Evolutionary conservation across 2,888 invertebrate genomes (phyloP), one percentile per base, ranked within the genome.

Genomic region (Ornithoptera priamus): DNA sequence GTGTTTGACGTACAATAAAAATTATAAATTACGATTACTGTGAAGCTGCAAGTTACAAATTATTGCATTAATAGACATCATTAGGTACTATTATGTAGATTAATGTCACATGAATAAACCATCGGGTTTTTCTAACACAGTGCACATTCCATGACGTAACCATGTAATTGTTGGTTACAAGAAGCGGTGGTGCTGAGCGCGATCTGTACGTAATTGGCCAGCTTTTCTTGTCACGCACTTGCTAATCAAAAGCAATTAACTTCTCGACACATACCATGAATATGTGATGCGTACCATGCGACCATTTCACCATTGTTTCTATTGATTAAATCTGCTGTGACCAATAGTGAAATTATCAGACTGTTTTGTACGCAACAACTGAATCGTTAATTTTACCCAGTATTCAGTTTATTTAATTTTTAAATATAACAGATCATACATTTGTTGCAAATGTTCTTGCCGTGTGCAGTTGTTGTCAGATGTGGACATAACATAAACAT

Each of bases 201-300:
- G 81, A 86, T 85, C 80, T 78, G 79, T 82, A 81, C 83, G 77
- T 80, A 84, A 87, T 69, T 87, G 85, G 77, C 67, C 75, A 76
- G 82, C 79, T 82, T 85, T 88, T 89, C 88, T 87, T 87, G 88
- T 88, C 89, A 84, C 84, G 86, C 82, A 82, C 78, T 71, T 73
- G 65, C 77, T 85, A 83, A 85, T 84, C 73, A 77, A 72, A 72
- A 68, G 74, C 80, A 81, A 83, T 85, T 85, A 81, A 77, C 80
- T 71, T 68, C 74, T 71, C 69, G 69, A 36, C 65, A 50, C 69
- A 56, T 64, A 30, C 15, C 61, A 53, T 69, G 65, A 69, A 69
- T 66, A 50, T 66, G 22, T 22, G 50, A 65, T 65, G 50, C 24
- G 7, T 36, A 63, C 53, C 36, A 12, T 10, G 22, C 12, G 20